Evolutionary conservation across 2,888 invertebrate species (phyloP).

Genomic region (Eremobia ochroleuca): DNA sequence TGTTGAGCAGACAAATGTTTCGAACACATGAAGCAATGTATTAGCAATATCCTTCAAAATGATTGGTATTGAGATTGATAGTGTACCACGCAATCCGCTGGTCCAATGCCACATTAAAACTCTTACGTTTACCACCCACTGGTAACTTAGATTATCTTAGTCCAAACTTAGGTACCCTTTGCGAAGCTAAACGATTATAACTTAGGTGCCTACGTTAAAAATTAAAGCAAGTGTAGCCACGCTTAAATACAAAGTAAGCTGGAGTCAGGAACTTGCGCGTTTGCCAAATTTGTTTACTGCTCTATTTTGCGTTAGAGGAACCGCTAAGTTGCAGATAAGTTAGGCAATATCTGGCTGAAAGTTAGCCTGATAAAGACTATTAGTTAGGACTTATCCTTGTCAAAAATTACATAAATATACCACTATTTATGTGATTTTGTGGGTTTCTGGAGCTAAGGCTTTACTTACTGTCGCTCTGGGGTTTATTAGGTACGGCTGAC

Average conservation of each 20-base stretch:
- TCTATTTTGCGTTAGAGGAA: constrained; percentile 63
- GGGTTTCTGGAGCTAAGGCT: not conserved
- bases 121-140: not conserved
- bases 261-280: constrained; percentile 49
- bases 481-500: not conserved
- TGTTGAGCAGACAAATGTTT: no score
- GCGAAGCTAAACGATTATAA: constrained; percentile 8
- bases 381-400: constrained; percentile 50
- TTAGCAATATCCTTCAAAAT: no score
- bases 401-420: constrained; percentile 47
- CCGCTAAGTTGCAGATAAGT: constrained; percentile 65
- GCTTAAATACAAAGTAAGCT: constrained; percentile 55
- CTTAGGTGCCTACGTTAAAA: constrained; percentile 41
- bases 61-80: no score
- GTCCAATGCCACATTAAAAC: not conserved
- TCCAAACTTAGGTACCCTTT: not conserved
- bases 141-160: constrained; percentile 12
- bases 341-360: constrained; percentile 65
- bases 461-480: not conserved
- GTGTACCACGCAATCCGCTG: no score
- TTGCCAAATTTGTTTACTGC: constrained; percentile 61
- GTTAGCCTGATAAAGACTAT: constrained; percentile 62
- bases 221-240: constrained; percentile 45
- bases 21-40: no score
- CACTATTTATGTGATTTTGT: not conserved